Conservation (phyloP, 2,797 vertebrate genomes). For the Steatocranus sp. region DNA sequence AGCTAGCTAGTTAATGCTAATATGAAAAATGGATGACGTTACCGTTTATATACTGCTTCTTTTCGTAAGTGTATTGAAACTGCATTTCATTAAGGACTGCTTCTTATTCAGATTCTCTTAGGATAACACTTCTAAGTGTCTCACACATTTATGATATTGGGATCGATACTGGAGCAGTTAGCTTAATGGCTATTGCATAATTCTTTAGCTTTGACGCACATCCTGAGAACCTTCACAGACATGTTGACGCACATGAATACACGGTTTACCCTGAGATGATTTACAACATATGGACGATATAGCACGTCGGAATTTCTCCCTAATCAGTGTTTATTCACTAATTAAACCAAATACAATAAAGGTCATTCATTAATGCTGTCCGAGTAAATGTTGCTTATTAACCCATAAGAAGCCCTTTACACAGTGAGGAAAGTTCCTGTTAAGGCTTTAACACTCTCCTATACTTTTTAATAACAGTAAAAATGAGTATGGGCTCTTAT, state of each 20-base stretch:
- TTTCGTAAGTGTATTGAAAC: neutral
- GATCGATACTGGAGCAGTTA: neutral
- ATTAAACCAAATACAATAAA: neutral
- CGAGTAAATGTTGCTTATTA: neutral
- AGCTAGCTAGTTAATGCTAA: neutral
- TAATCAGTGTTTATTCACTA: neutral
- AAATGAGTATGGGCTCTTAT: neutral
- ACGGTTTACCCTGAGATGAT: neutral
- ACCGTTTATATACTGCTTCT: neutral
- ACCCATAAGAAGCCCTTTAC: neutral
- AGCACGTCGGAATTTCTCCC: neutral
- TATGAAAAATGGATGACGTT: neutral
- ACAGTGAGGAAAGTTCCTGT: neutral
- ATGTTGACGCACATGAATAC: neutral
- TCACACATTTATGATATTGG: neutral
- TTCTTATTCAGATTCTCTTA: neutral
- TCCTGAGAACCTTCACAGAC: neutral
- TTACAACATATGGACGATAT: neutral
- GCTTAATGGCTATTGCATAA: neutral
- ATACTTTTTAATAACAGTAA: neutral
- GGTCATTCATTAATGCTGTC: neutral
- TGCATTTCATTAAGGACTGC: neutral
- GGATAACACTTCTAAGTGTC: neutral
- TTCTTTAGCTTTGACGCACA: neutral
- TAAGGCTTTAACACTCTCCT: neutral